These are phyloP conservation scores for Schizaphis graminum DNA, from an alignment of 2,888 invertebrate species.

Conservation along the genomic window DNA sequence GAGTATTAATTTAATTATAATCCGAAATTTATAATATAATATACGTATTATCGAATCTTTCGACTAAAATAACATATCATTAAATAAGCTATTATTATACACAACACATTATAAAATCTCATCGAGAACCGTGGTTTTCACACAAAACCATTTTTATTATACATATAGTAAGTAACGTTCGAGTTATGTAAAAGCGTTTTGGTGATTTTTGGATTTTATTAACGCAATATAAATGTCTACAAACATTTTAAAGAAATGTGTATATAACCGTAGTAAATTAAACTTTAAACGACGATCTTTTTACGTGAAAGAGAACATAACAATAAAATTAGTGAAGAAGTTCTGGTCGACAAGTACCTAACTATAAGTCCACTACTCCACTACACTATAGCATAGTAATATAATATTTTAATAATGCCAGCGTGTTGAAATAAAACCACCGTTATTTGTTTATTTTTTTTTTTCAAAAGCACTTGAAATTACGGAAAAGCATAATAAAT, in stretches of 20 bases:
- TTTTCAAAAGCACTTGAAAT: conserved; percentile 47
- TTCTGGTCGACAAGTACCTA: neutral
- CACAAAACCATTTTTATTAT: neutral
- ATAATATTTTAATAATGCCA: neutral
- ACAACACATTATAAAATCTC: neutral
- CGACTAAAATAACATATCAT: neutral
- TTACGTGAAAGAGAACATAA: neutral
- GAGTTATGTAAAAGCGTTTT: neutral
- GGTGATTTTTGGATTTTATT: neutral
- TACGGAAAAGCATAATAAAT: conserved; percentile 46
- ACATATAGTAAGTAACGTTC: neutral
- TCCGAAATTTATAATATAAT: neutral
- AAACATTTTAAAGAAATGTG: neutral
- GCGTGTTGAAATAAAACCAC: neutral
- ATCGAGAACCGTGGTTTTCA: neutral
- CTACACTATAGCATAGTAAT: neutral
- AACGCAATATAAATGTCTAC: neutral
- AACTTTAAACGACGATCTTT: neutral
- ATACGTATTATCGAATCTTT: neutral
- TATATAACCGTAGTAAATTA: neutral
- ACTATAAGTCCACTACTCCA: neutral
- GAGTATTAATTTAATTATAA: conserved; percentile 4
- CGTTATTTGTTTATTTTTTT: neutral
- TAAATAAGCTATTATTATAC: neutral
- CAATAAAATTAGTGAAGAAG: neutral